Conservation (phyloP, 1,140 invertebrate genomes). For the Schmidtea mediterranea region DNA sequence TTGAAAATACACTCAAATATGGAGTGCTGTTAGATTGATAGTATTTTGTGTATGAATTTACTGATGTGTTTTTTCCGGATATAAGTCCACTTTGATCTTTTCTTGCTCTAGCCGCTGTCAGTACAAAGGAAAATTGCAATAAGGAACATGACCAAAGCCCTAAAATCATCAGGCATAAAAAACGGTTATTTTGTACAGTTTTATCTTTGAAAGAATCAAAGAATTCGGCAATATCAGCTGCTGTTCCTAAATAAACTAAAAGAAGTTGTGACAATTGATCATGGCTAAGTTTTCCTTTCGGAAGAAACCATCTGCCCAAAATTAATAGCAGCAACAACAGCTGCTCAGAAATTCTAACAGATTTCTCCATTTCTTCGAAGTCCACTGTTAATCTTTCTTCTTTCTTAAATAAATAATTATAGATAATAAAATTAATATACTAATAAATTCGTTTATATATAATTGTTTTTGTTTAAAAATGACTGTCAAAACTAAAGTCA, state of each 20-base stretch:
- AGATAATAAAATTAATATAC: neutral
- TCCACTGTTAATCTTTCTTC: neutral
- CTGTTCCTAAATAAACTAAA: slow-evolving; percentile 46
- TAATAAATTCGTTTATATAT: neutral
- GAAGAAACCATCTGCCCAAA: slow-evolving; percentile 55
- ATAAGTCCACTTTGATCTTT: slow-evolving; percentile 21
- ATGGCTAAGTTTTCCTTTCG: slow-evolving; percentile 53
- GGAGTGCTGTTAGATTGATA: neutral
- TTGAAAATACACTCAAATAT: neutral
- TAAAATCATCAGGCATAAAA: slow-evolving; percentile 18
- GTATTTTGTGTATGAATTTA: too few species aligned
- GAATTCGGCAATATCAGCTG: slow-evolving; percentile 78
- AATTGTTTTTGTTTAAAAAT: neutral
- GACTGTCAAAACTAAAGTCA: neutral
- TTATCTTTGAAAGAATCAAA: slow-evolving; percentile 53
- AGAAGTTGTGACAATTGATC: slow-evolving; percentile 67
- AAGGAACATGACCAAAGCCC: slow-evolving; percentile 44
- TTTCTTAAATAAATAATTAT: neutral
- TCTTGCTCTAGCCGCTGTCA: slow-evolving; percentile 54
- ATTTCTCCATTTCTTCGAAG: slow-evolving; percentile 20
- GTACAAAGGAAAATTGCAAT: slow-evolving; percentile 59
- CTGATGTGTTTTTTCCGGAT: neutral
- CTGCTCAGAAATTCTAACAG: slow-evolving; percentile 60
- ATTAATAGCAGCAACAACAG: slow-evolving; percentile 65
- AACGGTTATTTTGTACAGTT: slow-evolving; percentile 15